Conservation (phyloP, 2,888 invertebrate genomes). For the Icerya purchasi region DNA sequence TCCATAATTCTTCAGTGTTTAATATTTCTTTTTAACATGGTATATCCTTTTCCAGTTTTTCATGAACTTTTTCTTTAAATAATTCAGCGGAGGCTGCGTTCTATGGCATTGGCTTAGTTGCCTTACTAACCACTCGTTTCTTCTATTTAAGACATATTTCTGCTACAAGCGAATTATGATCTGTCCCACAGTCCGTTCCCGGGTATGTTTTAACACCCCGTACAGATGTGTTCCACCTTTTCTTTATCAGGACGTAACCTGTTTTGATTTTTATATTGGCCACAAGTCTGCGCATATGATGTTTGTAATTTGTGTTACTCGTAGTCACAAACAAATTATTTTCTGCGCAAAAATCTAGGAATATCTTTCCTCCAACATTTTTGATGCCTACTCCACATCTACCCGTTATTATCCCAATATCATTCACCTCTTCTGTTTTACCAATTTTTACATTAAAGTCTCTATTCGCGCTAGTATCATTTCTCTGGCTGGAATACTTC, state of each 20-base stretch:
- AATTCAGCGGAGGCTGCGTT: neutral
- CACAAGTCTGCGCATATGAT: neutral
- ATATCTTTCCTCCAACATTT: neutral
- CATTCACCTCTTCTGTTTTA: neutral
- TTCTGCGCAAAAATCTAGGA: neutral
- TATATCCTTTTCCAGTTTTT: neutral
- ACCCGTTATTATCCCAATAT: neutral
- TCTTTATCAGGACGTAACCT: neutral
- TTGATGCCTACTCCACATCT: neutral
- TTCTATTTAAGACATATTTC: neutral
- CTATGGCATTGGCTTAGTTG: neutral
- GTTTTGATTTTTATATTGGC: neutral
- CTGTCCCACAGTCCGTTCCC: neutral
- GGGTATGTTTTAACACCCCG: neutral
- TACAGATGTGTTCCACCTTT: neutral
- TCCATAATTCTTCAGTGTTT: neutral
- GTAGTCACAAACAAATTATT: neutral
- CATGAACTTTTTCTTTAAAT: neutral
- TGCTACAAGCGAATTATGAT: neutral
- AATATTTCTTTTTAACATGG: neutral
- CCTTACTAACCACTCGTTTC: neutral
- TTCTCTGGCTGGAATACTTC: neutral
- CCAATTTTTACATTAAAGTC: neutral
- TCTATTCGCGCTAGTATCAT: neutral
- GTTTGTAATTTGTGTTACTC: neutral